Evolutionary conservation across 2,888 invertebrate species (phyloP).

Genomic region (Ormyrus nitidulus): DNA sequence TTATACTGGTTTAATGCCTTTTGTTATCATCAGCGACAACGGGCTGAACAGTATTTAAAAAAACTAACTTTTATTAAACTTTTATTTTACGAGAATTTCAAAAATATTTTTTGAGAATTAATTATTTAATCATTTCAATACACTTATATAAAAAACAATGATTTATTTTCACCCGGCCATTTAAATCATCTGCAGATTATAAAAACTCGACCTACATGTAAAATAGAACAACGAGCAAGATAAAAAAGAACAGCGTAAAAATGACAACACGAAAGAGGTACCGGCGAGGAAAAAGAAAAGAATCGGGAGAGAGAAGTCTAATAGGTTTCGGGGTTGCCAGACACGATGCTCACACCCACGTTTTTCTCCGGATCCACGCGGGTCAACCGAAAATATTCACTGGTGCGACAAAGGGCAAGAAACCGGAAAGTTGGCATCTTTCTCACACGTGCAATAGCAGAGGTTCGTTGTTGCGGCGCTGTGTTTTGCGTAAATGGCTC

Average conservation of each 20-base stretch:
- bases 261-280: slow-evolving; percentile 6
- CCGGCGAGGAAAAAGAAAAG: slow-evolving; percentile 46
- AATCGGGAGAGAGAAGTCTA: slow-evolving; percentile 52
- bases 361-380: slow-evolving; percentile 63
- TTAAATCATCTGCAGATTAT: not conserved
- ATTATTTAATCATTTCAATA: too few species aligned
- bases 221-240: not conserved
- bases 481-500: slow-evolving; percentile 19
- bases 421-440: slow-evolving; percentile 64
- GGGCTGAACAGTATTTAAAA: too few species aligned
- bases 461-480: slow-evolving; percentile 14
- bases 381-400: slow-evolving; percentile 67
- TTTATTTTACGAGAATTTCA: too few species aligned
- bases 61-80: too few species aligned
- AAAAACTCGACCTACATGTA: not conserved
- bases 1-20: too few species aligned
- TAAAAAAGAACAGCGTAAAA: not conserved
- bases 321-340: slow-evolving; percentile 62
- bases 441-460: not conserved
- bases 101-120: too few species aligned
- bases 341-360: slow-evolving; percentile 64
- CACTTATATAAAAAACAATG: too few species aligned
- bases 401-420: slow-evolving; percentile 65
- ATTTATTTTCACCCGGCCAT: too few species aligned
- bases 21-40: too few species aligned